phyloP scores from a whole-genome alignment of 2,113 vertebrate species.

The Pimephales promelas region DNA sequence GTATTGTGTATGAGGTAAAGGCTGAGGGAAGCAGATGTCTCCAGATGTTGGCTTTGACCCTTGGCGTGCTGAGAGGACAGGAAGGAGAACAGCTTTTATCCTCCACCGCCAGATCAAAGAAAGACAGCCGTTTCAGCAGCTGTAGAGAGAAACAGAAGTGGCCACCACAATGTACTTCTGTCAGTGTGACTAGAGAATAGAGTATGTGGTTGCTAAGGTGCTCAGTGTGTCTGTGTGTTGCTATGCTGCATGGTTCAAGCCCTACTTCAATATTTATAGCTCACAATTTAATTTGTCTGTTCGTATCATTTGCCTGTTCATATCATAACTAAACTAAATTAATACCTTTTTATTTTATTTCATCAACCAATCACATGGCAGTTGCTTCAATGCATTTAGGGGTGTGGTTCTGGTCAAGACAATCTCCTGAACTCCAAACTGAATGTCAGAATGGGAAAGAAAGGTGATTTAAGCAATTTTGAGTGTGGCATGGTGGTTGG shows the following conservation, averaged over 20 bases:
- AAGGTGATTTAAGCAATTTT: no score
- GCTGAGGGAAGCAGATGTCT: conserved; percentile 39
- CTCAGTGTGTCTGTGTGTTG: background rate
- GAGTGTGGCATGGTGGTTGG: no score
- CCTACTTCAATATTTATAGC: no score
- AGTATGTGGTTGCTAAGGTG: background rate
- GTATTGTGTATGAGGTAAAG: conserved; percentile 19
- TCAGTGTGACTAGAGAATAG: background rate
- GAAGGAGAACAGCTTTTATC: conserved; percentile 48
- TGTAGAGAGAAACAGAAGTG: conserved; percentile 45
- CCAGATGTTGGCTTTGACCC: conserved; percentile 42
- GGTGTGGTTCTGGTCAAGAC: no score
- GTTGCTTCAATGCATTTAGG: no score
- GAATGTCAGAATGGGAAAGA: no score
- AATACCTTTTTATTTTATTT: background rate
- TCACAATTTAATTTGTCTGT: background rate
- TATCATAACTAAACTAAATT: background rate
- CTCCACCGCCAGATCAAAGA: conserved; percentile 26
- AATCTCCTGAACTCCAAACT: no score
- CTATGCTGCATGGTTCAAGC: background rate
- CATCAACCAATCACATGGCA: no score
- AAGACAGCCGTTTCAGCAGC: conserved; percentile 63
- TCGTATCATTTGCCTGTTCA: background rate
- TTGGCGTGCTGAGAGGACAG: conserved; percentile 47
- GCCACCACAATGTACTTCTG: conserved; percentile 54